A percentile compares a stretch with the other conserved stretches of the same genome.
Evolutionary conservation across 2,113 vertebrate genomes (phyloP).

Genomic region (Paramisgurnus dabryanus): DNA sequence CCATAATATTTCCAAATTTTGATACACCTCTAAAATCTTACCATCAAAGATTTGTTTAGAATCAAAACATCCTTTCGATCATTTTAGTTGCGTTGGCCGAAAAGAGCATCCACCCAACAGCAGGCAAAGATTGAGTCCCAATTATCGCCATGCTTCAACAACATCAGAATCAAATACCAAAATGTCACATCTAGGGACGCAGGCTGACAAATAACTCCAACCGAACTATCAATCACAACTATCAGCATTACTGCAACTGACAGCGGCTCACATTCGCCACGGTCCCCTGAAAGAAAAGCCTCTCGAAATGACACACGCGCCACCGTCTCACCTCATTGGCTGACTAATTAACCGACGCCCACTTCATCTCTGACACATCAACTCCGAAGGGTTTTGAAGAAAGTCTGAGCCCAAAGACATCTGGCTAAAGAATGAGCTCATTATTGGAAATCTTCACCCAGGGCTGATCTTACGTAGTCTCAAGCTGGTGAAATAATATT

Average conservation of each 20-base stretch:
- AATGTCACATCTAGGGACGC: constrained; percentile 55
- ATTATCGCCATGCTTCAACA: constrained; percentile 43
- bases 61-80: too few relatives aligned
- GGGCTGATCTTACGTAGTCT: not conserved
- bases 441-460: constrained; percentile 18
- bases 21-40: too few relatives aligned
- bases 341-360: constrained; percentile 55
- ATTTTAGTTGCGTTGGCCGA: constrained; percentile 4
- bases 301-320: constrained; percentile 25
- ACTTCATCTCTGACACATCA: constrained; percentile 60
- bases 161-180: constrained; percentile 50
- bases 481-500: constrained; percentile 17
- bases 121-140: constrained; percentile 8
- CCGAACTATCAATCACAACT: constrained; percentile 62
- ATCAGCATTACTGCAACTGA: constrained; percentile 49
- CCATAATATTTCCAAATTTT: not conserved
- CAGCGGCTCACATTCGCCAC: constrained; percentile 45
- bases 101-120: constrained; percentile 39
- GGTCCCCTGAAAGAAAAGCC: not conserved
- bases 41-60: too few relatives aligned
- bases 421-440: not conserved
- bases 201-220: constrained; percentile 62
- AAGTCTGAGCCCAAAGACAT: constrained; percentile 4
- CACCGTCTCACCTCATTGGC: constrained; percentile 52
- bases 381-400: constrained; percentile 43